phyloP scores from a whole-genome alignment of 2,113 vertebrate genomes.

The Datnioides undecimradiatus region DNA sequence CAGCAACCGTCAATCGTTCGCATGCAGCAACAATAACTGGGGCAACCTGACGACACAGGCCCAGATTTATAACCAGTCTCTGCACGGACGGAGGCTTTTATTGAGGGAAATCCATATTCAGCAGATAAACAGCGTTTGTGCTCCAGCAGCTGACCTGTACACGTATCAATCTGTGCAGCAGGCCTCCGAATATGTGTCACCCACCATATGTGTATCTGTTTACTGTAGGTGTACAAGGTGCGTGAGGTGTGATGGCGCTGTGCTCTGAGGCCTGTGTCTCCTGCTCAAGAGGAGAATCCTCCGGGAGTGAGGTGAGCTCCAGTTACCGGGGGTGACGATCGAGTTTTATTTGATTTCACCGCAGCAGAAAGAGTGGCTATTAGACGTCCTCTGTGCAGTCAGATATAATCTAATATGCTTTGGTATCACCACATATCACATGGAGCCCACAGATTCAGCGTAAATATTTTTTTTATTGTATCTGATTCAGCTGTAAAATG shows the following conservation, averaged over 20 bases:
- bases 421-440: not conserved
- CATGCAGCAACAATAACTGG: slow-evolving; percentile 57
- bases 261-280: slow-evolving; percentile 87
- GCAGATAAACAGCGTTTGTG: slow-evolving; percentile 50
- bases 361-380: not conserved
- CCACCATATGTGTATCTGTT: not conserved
- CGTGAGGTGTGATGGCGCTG: slow-evolving; percentile 86
- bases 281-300: slow-evolving; percentile 64
- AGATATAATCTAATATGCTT: not conserved
- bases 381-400: too few relatives aligned
- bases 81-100: slow-evolving; percentile 53
- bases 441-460: not conserved
- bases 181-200: not conserved
- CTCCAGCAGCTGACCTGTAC: slow-evolving; percentile 21
- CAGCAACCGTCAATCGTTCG: slow-evolving; percentile 50
- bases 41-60: slow-evolving; percentile 29
- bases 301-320: slow-evolving; percentile 81
- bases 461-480: too few relatives aligned
- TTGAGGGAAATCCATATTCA: slow-evolving; percentile 66
- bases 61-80: slow-evolving; percentile 50
- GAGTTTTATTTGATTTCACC: slow-evolving; percentile 3
- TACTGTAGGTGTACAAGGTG: slow-evolving; percentile 47
- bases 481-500: too few relatives aligned
- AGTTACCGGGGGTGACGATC: slow-evolving; percentile 62
- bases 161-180: slow-evolving; percentile 39